These are phyloP conservation scores for Oscheius sp. DNA, from an alignment of 2,888 invertebrate species.

Conservation along the genomic window DNA sequence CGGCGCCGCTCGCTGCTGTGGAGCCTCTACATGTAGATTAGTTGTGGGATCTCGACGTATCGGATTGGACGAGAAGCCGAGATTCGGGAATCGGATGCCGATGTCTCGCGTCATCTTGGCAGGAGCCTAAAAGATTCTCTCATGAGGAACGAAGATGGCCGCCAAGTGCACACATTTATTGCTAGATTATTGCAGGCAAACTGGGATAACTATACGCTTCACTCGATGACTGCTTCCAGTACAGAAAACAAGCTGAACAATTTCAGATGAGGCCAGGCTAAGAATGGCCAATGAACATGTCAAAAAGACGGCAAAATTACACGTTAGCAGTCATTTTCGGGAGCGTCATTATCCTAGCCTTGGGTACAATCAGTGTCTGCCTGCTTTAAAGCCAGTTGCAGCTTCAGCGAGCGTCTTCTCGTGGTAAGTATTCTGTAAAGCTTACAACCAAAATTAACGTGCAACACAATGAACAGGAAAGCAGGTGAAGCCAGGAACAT, in stretches of 20 bases:
- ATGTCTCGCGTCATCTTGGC: conserved; percentile 55
- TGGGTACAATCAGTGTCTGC: too few relatives aligned
- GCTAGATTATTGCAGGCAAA: background rate
- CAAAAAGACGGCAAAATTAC: background rate
- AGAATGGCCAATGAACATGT: conserved; percentile 5
- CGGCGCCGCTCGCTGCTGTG: background rate
- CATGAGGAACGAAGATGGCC: background rate
- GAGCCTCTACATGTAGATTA: conserved; percentile 29
- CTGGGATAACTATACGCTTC: background rate
- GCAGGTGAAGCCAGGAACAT: conserved; percentile 22
- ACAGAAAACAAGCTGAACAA: too few relatives aligned
- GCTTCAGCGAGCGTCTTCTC: too few relatives aligned
- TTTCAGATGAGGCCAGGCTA: background rate
- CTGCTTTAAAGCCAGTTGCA: too few relatives aligned
- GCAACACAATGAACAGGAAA: conserved; percentile 8
- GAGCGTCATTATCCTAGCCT: too few relatives aligned
- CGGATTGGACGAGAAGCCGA: conserved; percentile 48
- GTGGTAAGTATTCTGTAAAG: too few relatives aligned
- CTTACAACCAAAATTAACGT: background rate
- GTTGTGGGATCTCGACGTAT: conserved; percentile 27
- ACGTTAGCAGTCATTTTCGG: too few relatives aligned
- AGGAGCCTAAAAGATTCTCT: conserved; percentile 48
- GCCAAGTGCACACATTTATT: background rate
- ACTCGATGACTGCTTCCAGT: background rate
- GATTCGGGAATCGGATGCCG: conserved; percentile 59